These are phyloP conservation scores for Manduca sexta DNA, from an alignment of 1,140 invertebrate genomes.

Conservation along the genomic window DNA sequence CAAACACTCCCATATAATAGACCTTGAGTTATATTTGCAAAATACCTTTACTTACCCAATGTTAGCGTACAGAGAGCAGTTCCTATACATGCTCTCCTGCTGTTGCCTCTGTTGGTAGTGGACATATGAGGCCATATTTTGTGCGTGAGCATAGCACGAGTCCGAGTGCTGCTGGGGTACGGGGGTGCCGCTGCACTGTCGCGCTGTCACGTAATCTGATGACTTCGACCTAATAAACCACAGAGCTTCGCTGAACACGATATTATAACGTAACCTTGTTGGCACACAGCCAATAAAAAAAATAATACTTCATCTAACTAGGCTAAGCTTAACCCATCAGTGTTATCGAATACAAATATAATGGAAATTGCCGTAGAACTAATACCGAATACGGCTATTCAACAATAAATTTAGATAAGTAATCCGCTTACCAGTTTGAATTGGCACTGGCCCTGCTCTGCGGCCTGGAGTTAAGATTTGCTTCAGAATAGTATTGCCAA, in stretches of 20 bases:
- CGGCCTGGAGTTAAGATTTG: constrained; percentile 65
- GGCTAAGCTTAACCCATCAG: too few relatives aligned
- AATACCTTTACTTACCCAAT: constrained; percentile 63
- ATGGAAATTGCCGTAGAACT: too few relatives aligned
- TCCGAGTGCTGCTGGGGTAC: constrained; percentile 47
- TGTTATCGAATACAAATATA: too few relatives aligned
- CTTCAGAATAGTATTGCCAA: constrained; percentile 79
- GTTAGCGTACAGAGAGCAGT: constrained; percentile 71
- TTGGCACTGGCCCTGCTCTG: constrained; percentile 51
- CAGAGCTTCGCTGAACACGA: background rate
- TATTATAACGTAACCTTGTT: too few relatives aligned
- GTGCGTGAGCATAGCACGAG: constrained; percentile 50
- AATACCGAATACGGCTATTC: background rate
- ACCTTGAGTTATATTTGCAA: too few relatives aligned
- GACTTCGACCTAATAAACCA: constrained; percentile 36
- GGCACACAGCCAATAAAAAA: too few relatives aligned
- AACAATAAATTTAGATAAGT: background rate
- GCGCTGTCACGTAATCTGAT: constrained; percentile 42
- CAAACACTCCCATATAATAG: too few relatives aligned
- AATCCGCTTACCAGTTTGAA: constrained; percentile 45
- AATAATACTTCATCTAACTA: too few relatives aligned
- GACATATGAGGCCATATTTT: constrained; percentile 38
- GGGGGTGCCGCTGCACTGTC: constrained; percentile 38
- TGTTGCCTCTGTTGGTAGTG: constrained; percentile 59
- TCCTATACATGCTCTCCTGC: constrained; percentile 71